These are phyloP conservation scores for Lacerta bilineata DNA, from an alignment of 2,797 vertebrate genomes.

Conservation along the genomic window DNA sequence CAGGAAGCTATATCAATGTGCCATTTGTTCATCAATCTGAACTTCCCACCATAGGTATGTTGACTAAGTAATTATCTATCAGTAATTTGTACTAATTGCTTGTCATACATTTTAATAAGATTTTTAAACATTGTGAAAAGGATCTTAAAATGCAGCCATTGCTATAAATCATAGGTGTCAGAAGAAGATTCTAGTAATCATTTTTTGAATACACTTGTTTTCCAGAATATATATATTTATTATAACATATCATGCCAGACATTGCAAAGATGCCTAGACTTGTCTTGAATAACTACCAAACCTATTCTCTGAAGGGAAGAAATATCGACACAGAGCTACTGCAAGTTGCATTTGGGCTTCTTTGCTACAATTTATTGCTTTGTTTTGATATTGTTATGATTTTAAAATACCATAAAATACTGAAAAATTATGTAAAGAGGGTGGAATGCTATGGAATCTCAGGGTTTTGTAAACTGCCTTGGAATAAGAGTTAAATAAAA, in stretches of 20 bases:
- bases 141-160: constrained; percentile 5
- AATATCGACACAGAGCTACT: constrained; percentile 8
- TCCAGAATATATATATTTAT: constrained; percentile 25
- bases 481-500: background rate
- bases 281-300: constrained; percentile 17
- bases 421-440: background rate
- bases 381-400: background rate
- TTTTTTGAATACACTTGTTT: constrained; percentile 8
- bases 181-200: constrained; percentile 14
- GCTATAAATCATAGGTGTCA: background rate
- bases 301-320: background rate
- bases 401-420: background rate
- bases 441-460: background rate
- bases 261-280: constrained; percentile 27
- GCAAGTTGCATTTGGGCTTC: background rate
- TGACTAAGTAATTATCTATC: background rate
- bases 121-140: background rate
- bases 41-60: background rate
- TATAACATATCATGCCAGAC: constrained; percentile 18
- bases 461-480: background rate
- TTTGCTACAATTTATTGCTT: constrained; percentile 3
- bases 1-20: background rate
- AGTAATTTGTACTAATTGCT: constrained; percentile 28
- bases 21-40: background rate
- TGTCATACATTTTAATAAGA: constrained; percentile 15